phyloP scores from a whole-genome alignment of 2,888 invertebrate genomes.

The Lepidocyrtoides sp. region DNA sequence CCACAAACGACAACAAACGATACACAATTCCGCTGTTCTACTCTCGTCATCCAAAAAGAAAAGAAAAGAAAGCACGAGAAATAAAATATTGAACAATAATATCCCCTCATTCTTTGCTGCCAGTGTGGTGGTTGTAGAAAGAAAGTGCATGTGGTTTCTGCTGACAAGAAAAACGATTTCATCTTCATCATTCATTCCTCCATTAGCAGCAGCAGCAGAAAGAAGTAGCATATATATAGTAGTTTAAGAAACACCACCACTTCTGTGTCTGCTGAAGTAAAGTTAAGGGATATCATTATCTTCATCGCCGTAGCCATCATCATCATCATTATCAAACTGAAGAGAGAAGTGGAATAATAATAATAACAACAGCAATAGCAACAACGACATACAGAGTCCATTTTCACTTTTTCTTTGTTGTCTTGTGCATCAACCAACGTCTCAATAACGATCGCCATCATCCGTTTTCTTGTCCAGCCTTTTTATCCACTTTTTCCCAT shows the following conservation, averaged over 20 bases:
- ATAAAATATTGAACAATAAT: constrained; percentile 18
- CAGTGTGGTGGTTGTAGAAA: neutral
- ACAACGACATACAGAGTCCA: no score
- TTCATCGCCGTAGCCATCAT: no score
- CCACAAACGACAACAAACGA: neutral
- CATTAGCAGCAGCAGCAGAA: neutral
- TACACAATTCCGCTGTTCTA: neutral
- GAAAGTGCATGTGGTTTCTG: constrained; percentile 34
- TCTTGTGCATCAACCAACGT: neutral
- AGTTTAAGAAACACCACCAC: neutral
- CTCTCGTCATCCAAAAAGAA: neutral
- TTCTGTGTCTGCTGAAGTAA: neutral
- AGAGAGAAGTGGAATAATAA: neutral
- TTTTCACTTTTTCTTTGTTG: neutral
- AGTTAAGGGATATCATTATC: no score
- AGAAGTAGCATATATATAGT: neutral
- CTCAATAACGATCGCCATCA: constrained; percentile 41
- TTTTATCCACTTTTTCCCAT: neutral
- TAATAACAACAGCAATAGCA: neutral
- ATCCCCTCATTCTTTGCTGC: neutral
- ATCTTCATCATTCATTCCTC: constrained; percentile 47
- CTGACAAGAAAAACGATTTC: constrained; percentile 53
- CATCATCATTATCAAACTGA: constrained; percentile 14
- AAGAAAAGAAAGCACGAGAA: neutral
- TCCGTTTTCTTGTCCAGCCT: neutral